Evolutionary conservation across 1,140 invertebrate species (phyloP), one percentile per base, ranked within the genome.

Genomic region (Onthophagus taurus): DNA sequence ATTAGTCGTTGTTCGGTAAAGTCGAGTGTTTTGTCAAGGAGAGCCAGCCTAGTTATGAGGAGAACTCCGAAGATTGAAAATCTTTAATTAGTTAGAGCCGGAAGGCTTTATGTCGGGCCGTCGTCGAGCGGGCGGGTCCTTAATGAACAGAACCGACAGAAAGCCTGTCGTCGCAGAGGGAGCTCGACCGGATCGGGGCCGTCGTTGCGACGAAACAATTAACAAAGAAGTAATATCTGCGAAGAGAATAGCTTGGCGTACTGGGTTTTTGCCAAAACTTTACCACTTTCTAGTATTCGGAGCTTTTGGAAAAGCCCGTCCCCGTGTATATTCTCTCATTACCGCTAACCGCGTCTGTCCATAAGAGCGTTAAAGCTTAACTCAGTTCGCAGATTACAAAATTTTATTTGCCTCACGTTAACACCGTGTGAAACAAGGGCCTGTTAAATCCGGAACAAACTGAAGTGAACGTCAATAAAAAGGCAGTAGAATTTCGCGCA

Each of bases 141-240:
- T 55, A 57, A 57, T 57, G 53, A 55, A 57, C 50, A 57, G 50
- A 50, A n/a, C 48, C 47, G 51, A 44, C 47, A 45, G 44, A 53
- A 50, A 44, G 53, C 52, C 38, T 48, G 51, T 52, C 49, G 53
- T 55, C 55, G 51, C 42, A 41, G 46, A 53, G 44, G n/a, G n/a
- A n/a, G n/a, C n/a, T n/a, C n/a, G n/a, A n/a, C n/a, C n/a, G n/a
- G n/a, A n/a, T n/a, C n/a, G n/a, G n/a, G n/a, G n/a, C n/a, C n/a
- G n/a, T n/a, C n/a, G n/a, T n/a, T 55, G 53, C 53, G 54, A 57
- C 52, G 53, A 50, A 53, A 55, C 53, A 57, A 57, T 57, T 57
- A 57, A 55, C 55, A 57, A 53, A 57, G 51, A 53, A 51, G 51
- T 53, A 57, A 55, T 53, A 53, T 55, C 51, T 49, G 44, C 35